These are phyloP conservation scores for Charaxes varanes DNA, from an alignment of 1,140 invertebrate genomes.

Conservation along the genomic window DNA sequence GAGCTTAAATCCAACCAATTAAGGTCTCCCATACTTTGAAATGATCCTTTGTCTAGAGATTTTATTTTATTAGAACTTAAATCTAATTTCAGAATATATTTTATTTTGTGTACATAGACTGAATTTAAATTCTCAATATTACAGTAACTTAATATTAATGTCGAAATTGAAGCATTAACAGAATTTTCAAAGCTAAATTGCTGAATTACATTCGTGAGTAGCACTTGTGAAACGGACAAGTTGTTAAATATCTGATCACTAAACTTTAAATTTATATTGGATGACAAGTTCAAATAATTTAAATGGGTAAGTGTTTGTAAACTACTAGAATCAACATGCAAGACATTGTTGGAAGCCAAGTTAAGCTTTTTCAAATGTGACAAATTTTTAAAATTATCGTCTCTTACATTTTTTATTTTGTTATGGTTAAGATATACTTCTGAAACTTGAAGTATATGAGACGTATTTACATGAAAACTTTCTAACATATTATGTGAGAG, in stretches of 20 bases:
- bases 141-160: conserved; percentile 6
- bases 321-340: conserved; percentile 3
- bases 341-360: conserved; percentile 11
- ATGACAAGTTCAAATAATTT: not conserved
- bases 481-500: conserved; percentile 12
- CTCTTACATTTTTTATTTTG: conserved; percentile 7
- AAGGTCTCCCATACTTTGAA: conserved; percentile 16
- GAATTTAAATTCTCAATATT: conserved; percentile 10
- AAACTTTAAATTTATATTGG: conserved; percentile 8
- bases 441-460: conserved; percentile 2
- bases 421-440: conserved; percentile 17
- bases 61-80: conserved; percentile 17
- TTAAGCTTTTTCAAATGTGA: conserved; percentile 2
- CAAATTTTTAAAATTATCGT: conserved; percentile 9
- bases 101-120: conserved; percentile 6
- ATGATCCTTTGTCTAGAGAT: conserved; percentile 5
- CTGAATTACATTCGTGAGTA: conserved; percentile 2
- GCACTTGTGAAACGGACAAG: conserved; percentile 8
- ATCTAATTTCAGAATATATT: conserved; percentile 12
- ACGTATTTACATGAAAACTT: conserved; percentile 11
- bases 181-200: conserved; percentile 1
- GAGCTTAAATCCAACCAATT: conserved; percentile 21
- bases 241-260: conserved; percentile 6
- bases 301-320: conserved; percentile 8
- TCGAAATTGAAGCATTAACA: conserved; percentile 6